phyloP scores from a whole-genome alignment of 2,797 vertebrate species.

The Artibeus lituratus region DNA sequence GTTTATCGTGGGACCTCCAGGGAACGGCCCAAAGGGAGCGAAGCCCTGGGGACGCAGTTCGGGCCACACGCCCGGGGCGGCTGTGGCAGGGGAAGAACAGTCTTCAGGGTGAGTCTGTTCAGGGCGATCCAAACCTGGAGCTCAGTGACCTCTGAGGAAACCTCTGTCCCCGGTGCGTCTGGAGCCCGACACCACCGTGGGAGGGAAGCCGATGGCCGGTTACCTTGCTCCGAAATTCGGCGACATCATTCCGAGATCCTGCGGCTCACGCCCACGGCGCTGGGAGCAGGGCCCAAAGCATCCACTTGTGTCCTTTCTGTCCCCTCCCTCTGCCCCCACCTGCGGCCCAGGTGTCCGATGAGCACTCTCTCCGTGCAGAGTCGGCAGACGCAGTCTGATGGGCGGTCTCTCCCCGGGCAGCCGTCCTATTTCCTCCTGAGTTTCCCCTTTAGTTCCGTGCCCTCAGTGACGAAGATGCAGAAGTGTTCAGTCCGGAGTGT shows the following conservation, averaged over 20 bases:
- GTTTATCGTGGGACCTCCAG: not conserved
- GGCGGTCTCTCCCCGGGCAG: not conserved
- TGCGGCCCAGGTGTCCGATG: too few relatives aligned
- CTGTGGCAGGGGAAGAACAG: not conserved
- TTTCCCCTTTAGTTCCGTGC: not conserved
- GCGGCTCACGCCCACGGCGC: not conserved
- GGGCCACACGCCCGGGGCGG: not conserved
- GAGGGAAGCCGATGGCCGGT: too few relatives aligned
- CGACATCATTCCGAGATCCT: not conserved
- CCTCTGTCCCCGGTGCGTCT: not conserved
- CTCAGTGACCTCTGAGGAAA: not conserved
- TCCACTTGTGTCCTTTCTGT: not conserved
- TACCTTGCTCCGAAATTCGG: not conserved
- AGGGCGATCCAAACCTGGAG: not conserved
- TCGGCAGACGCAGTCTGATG: not conserved
- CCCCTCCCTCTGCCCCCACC: not conserved
- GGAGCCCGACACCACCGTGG: too few relatives aligned
- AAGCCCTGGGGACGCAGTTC: not conserved
- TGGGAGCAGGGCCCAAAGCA: too few relatives aligned
- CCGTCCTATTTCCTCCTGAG: slow-evolving; percentile 8
- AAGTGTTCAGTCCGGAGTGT: not conserved
- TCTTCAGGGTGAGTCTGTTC: not conserved
- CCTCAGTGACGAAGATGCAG: not conserved
- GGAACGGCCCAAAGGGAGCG: not conserved
- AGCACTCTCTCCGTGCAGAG: too few relatives aligned